Conservation (phyloP, 2,888 invertebrate species). For the Pseudanteris insignis region DNA sequence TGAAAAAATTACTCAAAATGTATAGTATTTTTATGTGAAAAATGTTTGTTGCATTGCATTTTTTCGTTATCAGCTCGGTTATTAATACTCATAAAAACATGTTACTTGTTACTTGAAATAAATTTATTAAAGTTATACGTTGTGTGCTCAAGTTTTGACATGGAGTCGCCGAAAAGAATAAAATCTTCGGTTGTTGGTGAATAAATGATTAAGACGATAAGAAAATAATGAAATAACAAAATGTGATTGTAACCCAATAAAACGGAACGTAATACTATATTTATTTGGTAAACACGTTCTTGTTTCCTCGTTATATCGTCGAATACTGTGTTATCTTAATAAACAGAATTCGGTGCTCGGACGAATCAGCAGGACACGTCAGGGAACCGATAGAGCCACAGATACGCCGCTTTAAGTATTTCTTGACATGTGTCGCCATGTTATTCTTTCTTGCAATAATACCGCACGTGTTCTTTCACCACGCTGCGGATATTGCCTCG, state of each 20-base stretch:
- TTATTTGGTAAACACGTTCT: slow-evolving; percentile 36
- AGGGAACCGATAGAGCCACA: slow-evolving; percentile 24
- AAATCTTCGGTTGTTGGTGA: too few relatives aligned
- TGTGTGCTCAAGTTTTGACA: too few relatives aligned
- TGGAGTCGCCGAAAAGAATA: too few relatives aligned
- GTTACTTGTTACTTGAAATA: too few relatives aligned
- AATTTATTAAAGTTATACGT: too few relatives aligned
- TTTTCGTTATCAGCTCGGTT: too few relatives aligned
- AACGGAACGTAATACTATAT: slow-evolving; percentile 12
- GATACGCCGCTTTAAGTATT: slow-evolving; percentile 29
- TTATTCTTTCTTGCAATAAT: slow-evolving; percentile 47
- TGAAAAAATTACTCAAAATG: too few relatives aligned
- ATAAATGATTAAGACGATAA: too few relatives aligned
- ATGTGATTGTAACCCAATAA: slow-evolving; percentile 2
- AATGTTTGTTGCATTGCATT: too few relatives aligned
- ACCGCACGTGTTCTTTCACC: slow-evolving; percentile 43
- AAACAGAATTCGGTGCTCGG: slow-evolving; percentile 38
- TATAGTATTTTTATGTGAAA: too few relatives aligned
- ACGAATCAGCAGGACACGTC: slow-evolving; percentile 13
- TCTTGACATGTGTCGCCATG: slow-evolving; percentile 42
- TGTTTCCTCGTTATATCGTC: slow-evolving; percentile 22
- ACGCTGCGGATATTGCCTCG: slow-evolving; percentile 33
- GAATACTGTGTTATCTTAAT: slow-evolving; percentile 35
- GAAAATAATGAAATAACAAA: slow-evolving; percentile 2
- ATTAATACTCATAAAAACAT: too few relatives aligned